These are phyloP conservation scores for Penaeus chinensis DNA, from an alignment of 1,140 invertebrate species.

Conservation along the genomic window DNA sequence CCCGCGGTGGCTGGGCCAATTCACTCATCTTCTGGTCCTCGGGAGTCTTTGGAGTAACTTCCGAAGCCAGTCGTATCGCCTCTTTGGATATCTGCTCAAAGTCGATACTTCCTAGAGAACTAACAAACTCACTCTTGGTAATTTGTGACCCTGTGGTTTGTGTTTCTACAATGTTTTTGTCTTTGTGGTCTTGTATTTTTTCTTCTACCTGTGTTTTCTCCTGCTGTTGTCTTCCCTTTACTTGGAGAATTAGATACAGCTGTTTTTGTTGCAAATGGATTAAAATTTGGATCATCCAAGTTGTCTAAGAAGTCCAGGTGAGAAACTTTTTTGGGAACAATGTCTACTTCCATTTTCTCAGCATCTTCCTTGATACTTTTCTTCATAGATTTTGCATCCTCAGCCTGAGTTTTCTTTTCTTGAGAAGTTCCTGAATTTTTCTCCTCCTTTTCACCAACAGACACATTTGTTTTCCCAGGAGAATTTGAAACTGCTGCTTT, in stretches of 20 bases:
- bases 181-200: background rate
- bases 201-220: background rate
- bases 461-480: background rate
- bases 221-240: background rate
- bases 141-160: too few species aligned
- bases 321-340: background rate
- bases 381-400: background rate
- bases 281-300: constrained; percentile 39
- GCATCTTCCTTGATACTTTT: background rate
- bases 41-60: constrained; percentile 1
- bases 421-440: background rate
- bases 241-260: constrained; percentile 24
- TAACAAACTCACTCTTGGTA: too few species aligned
- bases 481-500: constrained; percentile 32
- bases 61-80: background rate
- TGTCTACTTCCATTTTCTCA: background rate
- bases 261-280: constrained; percentile 42
- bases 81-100: background rate
- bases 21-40: background rate
- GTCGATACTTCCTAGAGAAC: too few species aligned
- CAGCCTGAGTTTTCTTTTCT: background rate
- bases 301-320: constrained; percentile 31
- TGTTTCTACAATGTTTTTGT: background rate
- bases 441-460: background rate
- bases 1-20: background rate